These are phyloP conservation scores for Drosophila prosaltans DNA, from an alignment of 1,140 invertebrate genomes.

Conservation along the genomic window DNA sequence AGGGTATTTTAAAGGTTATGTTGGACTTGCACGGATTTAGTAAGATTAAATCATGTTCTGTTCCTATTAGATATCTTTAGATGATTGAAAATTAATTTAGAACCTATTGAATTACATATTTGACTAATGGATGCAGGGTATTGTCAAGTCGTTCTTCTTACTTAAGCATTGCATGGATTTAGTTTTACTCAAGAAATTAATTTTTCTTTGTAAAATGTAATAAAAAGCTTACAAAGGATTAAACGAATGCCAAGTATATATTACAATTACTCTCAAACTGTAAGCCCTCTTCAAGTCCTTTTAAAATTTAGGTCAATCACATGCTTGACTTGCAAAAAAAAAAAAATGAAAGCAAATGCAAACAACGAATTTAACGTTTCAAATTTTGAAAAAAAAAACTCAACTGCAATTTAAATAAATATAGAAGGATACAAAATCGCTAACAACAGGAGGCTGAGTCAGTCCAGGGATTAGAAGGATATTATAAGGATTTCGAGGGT, in stretches of 20 bases:
- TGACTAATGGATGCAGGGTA: background rate
- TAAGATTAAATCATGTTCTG: no score
- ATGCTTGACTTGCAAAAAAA: slow-evolving; percentile 69
- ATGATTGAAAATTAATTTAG: no score
- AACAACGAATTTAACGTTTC: slow-evolving; percentile 19
- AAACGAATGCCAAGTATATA: background rate
- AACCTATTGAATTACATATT: no score
- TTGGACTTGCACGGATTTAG: no score
- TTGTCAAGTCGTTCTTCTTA: background rate
- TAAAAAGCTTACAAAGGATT: background rate
- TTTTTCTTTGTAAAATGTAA: no score
- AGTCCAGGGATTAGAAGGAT: slow-evolving; percentile 56
- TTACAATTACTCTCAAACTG: background rate
- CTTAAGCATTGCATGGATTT: no score
- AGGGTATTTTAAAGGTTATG: no score
- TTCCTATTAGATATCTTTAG: no score
- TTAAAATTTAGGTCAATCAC: slow-evolving; percentile 64
- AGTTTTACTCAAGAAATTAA: no score
- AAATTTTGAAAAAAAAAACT: slow-evolving; percentile 46
- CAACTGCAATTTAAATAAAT: slow-evolving; percentile 60
- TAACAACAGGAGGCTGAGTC: slow-evolving; percentile 48
- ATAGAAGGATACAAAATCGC: slow-evolving; percentile 36
- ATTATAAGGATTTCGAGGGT: slow-evolving; percentile 67
- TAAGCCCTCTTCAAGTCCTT: background rate
- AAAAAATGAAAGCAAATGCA: background rate